phyloP scores from a whole-genome alignment of 2,113 vertebrate species.

The Cyprinodon brontotheroides region DNA sequence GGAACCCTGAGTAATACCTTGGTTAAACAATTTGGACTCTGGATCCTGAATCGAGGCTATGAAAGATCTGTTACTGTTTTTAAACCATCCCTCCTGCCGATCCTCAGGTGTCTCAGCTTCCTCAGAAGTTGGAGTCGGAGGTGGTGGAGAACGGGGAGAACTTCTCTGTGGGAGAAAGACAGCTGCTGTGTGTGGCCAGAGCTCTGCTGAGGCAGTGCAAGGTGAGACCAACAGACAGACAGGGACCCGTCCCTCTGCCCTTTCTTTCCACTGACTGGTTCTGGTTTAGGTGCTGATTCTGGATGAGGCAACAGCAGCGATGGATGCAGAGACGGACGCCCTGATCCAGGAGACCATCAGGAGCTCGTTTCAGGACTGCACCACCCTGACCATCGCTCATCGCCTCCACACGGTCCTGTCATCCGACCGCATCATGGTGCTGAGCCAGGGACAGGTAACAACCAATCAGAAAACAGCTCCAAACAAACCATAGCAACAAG shows the following conservation, averaged over 20 bases:
- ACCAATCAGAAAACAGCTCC: background rate
- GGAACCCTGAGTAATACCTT: background rate
- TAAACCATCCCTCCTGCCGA: too few species aligned
- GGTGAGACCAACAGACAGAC: conserved; percentile 68
- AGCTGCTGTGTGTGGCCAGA: conserved; percentile 90
- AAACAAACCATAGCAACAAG: too few species aligned
- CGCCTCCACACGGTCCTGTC: conserved; percentile 89
- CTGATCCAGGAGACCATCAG: conserved; percentile 94
- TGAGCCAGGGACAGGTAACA: conserved; percentile 84
- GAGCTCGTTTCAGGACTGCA: conserved; percentile 89
- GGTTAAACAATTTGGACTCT: too few species aligned
- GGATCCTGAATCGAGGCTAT: too few species aligned
- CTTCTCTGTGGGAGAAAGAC: conserved; percentile 92
- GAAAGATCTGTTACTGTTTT: background rate
- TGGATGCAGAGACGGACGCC: conserved; percentile 90
- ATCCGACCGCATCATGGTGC: conserved; percentile 94
- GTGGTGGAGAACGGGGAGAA: conserved; percentile 95
- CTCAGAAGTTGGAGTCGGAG: conserved; percentile 91
- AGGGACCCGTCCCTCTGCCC: background rate
- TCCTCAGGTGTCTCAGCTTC: conserved; percentile 87
- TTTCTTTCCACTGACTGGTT: background rate
- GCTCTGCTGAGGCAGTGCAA: conserved; percentile 89
- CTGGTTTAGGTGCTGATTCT: conserved; percentile 86
- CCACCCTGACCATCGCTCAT: conserved; percentile 93
- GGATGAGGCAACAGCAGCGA: conserved; percentile 93